Conservation (phyloP, 2,113 vertebrate genomes). For the Crotalus horridus region DNA sequence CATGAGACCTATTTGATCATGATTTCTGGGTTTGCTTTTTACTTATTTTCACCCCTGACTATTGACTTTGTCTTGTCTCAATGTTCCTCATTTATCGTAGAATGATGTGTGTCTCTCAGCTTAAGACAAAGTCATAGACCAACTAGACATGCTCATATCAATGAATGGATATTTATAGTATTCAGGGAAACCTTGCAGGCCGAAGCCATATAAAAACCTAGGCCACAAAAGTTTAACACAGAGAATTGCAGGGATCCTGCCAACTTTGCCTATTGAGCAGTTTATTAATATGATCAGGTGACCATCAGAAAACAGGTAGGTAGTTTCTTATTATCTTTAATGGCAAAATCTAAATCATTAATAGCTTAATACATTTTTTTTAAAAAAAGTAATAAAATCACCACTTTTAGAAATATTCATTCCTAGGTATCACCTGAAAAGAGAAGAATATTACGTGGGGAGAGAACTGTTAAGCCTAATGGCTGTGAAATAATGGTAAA, state of each 20-base stretch:
- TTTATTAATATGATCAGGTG: background rate
- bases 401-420: background rate
- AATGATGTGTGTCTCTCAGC: background rate
- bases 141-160: background rate
- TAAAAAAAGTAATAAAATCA: background rate
- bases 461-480: background rate
- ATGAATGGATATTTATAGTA: background rate
- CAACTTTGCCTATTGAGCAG: background rate
- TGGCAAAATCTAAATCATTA: background rate
- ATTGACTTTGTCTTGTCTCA: background rate
- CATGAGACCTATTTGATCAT: background rate
- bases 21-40: background rate
- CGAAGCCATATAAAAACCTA: background rate
- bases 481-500: slow-evolving; percentile 20
- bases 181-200: background rate
- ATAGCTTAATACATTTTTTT: background rate
- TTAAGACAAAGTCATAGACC: background rate
- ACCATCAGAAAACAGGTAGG: background rate
- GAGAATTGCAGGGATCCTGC: background rate
- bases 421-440: background rate
- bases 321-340: background rate
- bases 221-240: background rate
- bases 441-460: background rate
- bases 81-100: background rate
- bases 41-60: background rate